Conservation (phyloP, 2,113 vertebrate genomes). For the Hydropotes inermis region DNA sequence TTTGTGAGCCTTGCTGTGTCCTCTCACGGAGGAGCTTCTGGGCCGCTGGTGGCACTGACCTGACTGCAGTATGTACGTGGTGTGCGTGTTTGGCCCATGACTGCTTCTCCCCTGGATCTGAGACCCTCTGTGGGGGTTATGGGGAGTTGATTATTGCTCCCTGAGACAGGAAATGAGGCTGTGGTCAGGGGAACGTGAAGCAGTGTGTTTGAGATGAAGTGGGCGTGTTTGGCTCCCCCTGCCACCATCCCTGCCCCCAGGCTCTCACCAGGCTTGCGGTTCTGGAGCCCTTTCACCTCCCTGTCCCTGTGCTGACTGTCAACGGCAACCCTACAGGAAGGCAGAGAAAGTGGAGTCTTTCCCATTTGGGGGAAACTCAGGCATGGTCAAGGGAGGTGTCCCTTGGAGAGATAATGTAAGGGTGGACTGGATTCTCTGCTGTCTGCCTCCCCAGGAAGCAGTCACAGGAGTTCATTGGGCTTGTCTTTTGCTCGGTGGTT, state of each 20-base stretch:
- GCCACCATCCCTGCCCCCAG: rapidly evolving
- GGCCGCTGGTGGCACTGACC: not conserved
- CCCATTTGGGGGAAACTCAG: not conserved
- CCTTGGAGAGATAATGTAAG: too few relatives aligned
- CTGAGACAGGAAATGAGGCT: not conserved
- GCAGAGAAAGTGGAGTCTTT: not conserved
- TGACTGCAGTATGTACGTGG: not conserved
- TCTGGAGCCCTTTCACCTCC: not conserved
- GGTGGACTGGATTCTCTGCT: not conserved
- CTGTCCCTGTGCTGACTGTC: not conserved
- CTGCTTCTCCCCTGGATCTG: not conserved
- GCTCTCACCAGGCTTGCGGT: not conserved
- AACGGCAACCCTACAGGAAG: not conserved
- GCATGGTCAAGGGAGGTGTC: not conserved
- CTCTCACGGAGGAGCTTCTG: not conserved
- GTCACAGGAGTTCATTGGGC: not conserved
- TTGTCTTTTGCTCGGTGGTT: not conserved
- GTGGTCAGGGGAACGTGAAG: not conserved
- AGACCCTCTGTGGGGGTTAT: not conserved
- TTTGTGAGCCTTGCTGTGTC: not conserved
- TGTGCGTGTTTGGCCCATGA: not conserved
- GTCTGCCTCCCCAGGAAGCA: not conserved
- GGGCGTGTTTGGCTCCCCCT: not conserved
- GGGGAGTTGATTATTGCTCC: not conserved
- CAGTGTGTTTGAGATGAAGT: not conserved